Base-by-base conservation (phyloP, 2,888 invertebrate species). In the Dendrolimus pini region DNA sequence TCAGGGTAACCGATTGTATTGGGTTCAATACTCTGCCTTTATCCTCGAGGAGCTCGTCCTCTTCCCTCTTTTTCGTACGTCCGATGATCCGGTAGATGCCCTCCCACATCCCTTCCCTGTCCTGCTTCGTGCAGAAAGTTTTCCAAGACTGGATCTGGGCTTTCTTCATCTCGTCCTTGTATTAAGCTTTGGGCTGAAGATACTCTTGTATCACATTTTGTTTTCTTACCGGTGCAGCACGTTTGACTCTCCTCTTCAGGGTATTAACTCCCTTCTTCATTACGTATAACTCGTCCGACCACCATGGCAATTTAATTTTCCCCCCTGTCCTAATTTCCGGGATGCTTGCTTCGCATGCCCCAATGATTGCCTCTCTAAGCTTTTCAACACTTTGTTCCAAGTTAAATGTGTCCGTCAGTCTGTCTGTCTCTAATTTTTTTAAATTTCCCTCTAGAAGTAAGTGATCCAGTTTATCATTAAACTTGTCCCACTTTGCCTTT, bases 81-180 rank as follows among this genome's bases (percentile, higher is more conserved):
- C 2, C 9, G 9, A 52, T 58, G 52, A n/a, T 59, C 59, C 64
- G 61, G 61, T 65, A 64, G 58, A 10, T 56, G 13, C 57, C 58
- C 58, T 55, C 59, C 58, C 10, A 61, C 57, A 53, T 61, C 58
- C 9, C 13, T 58, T 41, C 63, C 60, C 9, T 62, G 58, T 57
- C 61, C 62, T 3, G 64, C 41, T 6, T 58, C 3, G n/a, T 9
- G 55, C 58, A 66, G 18, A 13, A 65, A 8, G 7, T 41, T 58
- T 18, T 56, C 55, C 41, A 56, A 13, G 10, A 42, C 12, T 9
- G 41, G 14, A 13, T 41, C 41, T 41, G 54, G n/a, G 58, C 53
- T 41, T 13, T 52, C 9, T 1, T 12, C 1, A 47, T 41, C 9
- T 1, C 41, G 7, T 30, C 7, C 10, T 58, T 52, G 53, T 58